Base-by-base conservation (phyloP, 2,888 invertebrate species). In the Muschampia plurimacula region DNA sequence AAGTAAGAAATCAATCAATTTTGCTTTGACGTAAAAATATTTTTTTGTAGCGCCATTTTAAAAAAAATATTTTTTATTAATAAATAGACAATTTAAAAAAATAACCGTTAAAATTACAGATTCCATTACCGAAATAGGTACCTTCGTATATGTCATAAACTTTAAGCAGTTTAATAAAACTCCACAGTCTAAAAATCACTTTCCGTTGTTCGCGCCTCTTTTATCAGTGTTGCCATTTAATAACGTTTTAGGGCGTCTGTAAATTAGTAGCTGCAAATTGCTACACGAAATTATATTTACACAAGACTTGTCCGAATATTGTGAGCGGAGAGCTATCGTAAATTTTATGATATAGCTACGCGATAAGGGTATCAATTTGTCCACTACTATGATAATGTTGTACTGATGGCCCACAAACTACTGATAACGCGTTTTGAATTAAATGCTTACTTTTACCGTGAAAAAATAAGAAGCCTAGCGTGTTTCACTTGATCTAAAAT, bases 331-430 rank as follows among this genome's bases (percentile, higher is more conserved):
- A 79, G 84, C 80, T 85, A 84, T 89, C 89, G 84, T 91, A 89
- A 89, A 90, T 83, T 91, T 91, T 92, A 91, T 84, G 89, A 90
- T 87, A 85, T 77, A 78, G 62, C 62, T 39, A 62, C 70, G 41
- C 77, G 91, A 90, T 91, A 91, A 86, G 79, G 82, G 80, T 89
- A 91, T 90, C 89, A 90, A 89, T 90, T 89, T 88, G 89, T 87
- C 84, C 86, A 82, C 83, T 87, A 87, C 85, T 87, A 87, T 86
- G 90, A 89, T 91, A 89, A 82, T 82, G 79, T 78, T 65, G 78
- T 80, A 81, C 79, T 84, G 79, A 83, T 87, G 86, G 84, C 86
- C 86, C 84, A 85, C 82, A 87, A 89, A 83, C 78, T 65, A 75
- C 66, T 79, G 89, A 89, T 91, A 90, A 87, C 86, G 83, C 75